Base-by-base conservation (phyloP, 2,888 invertebrate genomes). In the Rosalia funebris region DNA sequence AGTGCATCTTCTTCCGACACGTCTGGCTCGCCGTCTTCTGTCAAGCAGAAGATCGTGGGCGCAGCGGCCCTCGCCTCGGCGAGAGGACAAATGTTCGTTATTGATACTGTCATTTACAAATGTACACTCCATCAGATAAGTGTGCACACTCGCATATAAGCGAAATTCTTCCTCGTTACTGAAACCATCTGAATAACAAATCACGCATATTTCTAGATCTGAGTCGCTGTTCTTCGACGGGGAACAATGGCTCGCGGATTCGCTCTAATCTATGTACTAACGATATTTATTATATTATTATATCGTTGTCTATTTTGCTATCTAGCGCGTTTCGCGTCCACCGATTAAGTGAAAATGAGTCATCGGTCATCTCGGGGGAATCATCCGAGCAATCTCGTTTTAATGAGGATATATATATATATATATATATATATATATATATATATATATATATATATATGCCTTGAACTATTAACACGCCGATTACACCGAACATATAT, bases 41-140 rank as follows among this genome's bases (percentile, higher is more conserved):
- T 69, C 69, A 61, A 60, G 36, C 12, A 15, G 20, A 31, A 34
- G 25, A 50, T 56, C 66, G 73, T 71, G 68, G 72, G 72, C 66
- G 48, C 19, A 10, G 34, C 34, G 11, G 34, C 5, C 2, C 34
- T 34, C 65, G 61, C 36, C 19, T 19, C n/a, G 63, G 69, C 65
- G 71, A 71, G 65, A 71, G 72, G 75, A 75, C 77, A 77, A 76
- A 77, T 76, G 76, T 71, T 71, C 70, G 71, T 77, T 77, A 76
- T 76, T 76, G 77, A 76, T 77, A 76, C 75, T 75, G 77, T 75
- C 76, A 76, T 76, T 76, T 76, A 75, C 55, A 55, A 55, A 55
- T 75, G 75, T 74, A 74, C 72, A 67, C 62, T 36, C 36, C 39
- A 57, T 57, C 57, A 16, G 57, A 57, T 57, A 57, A 34, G 12